Evolutionary conservation across 2,113 vertebrate genomes (phyloP).

Genomic region (Otus sunia): DNA sequence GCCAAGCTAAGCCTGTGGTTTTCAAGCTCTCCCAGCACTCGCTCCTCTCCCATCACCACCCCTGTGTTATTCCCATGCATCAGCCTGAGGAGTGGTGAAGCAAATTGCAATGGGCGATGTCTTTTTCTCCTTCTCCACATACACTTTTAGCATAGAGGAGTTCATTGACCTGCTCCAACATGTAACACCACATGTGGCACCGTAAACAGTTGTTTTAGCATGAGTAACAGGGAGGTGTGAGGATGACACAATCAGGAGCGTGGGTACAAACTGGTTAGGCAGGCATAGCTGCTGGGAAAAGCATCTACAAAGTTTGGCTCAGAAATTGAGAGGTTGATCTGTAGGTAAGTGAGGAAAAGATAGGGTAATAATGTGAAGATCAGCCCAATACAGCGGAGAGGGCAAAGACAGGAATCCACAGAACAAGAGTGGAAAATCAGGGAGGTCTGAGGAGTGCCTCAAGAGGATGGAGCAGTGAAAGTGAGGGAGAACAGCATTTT

Average conservation of each 20-base stretch:
- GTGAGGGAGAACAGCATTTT: not conserved
- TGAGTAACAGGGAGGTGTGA: not conserved
- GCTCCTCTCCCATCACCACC: fast-evolving
- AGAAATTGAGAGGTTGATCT: not conserved
- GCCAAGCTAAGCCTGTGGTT: not conserved
- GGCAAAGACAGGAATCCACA: not conserved
- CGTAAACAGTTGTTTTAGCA: not conserved
- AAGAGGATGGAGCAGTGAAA: not conserved
- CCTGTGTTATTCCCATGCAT: not conserved
- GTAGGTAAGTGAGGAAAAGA: not conserved
- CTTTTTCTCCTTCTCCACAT: not conserved
- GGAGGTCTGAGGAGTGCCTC: not conserved
- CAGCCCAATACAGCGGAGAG: not conserved
- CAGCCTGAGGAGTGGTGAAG: not conserved
- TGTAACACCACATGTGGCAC: not conserved
- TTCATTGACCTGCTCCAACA: not conserved
- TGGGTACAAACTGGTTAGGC: constrained; percentile 35
- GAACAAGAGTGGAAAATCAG: not conserved
- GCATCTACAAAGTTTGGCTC: not conserved
- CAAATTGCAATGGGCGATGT: not conserved
- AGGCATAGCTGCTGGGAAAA: not conserved
- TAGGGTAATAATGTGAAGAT: not conserved
- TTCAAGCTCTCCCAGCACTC: not conserved
- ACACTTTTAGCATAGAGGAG: not conserved
- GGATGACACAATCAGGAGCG: not conserved